A percentile compares a stretch with the other conserved stretches of the same genome.
phyloP scores from a whole-genome alignment of 2,797 vertebrate genomes.

The Pseudochirops cupreus region DNA sequence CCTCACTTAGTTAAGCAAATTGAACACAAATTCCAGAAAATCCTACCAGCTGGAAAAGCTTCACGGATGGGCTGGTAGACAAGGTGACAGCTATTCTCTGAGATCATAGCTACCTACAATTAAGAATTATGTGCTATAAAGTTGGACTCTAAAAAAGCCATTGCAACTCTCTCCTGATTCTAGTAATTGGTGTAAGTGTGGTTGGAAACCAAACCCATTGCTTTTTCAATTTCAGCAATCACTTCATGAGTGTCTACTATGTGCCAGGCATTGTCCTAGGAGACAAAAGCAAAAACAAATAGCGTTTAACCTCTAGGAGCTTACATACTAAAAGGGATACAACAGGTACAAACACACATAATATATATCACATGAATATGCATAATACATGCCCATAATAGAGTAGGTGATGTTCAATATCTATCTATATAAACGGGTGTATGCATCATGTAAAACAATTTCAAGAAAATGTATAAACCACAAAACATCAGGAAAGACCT shows the following conservation, averaged over 20 bases:
- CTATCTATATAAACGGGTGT: too few relatives aligned
- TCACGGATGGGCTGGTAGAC: neutral
- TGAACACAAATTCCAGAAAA: neutral
- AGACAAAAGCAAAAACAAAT: neutral
- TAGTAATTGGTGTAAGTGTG: neutral
- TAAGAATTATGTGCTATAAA: neutral
- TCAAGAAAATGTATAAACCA: neutral
- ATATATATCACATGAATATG: neutral
- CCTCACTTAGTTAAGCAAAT: neutral
- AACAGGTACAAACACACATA: neutral
- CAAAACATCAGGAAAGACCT: neutral
- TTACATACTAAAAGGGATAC: neutral
- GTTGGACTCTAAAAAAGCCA: neutral
- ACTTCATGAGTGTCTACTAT: neutral
- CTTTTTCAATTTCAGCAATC: neutral
- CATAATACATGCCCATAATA: neutral
- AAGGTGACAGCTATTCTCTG: neutral
- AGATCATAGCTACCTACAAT: neutral
- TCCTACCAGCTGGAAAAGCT: neutral
- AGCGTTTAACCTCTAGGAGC: neutral
- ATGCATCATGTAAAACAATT: neutral
- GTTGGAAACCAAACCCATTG: neutral
- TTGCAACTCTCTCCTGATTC: neutral
- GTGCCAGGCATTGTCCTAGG: neutral
- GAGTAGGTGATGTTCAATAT: rapidly evolving